A percentile compares a stretch with the other conserved stretches of the same genome.
Evolutionary conservation across 1,140 invertebrate genomes (phyloP).

Genomic region (Hesperophylax magnus): DNA sequence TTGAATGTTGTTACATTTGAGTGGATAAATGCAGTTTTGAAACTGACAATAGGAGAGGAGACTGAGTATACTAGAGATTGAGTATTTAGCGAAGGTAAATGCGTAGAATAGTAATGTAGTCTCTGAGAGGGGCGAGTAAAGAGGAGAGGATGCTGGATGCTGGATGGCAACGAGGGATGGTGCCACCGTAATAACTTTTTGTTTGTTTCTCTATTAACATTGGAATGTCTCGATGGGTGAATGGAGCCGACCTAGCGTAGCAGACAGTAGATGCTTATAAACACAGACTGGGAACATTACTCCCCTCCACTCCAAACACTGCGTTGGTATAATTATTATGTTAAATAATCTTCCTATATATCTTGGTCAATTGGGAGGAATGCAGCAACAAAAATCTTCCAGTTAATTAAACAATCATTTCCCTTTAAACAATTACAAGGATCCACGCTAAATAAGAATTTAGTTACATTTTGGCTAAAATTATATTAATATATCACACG

Average conservation of each 20-base stretch:
- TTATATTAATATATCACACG: conserved; percentile 58
- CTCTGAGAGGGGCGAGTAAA: background rate
- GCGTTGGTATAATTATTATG: conserved; percentile 53
- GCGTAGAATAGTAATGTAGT: background rate
- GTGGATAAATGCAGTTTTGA: conserved; percentile 12
- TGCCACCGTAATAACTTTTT: conserved; percentile 33
- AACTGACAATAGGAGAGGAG: background rate
- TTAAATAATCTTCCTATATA: conserved; percentile 57
- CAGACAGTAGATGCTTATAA: background rate
- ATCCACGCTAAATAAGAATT: conserved; percentile 32
- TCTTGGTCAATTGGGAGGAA: conserved; percentile 58
- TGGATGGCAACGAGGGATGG: conserved; percentile 9
- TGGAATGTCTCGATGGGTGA: conserved; percentile 57
- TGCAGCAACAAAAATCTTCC: conserved; percentile 57
- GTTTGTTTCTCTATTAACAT: conserved; percentile 56
- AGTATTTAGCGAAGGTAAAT: background rate
- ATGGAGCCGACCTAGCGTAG: conserved; percentile 42
- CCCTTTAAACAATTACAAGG: conserved; percentile 41
- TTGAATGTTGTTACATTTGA: background rate
- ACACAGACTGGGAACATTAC: background rate
- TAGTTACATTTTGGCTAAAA: conserved; percentile 47
- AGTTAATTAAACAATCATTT: conserved; percentile 49
- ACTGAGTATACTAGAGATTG: background rate
- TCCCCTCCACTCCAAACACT: conserved; percentile 50
- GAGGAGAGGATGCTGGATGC: background rate